phyloP scores from a whole-genome alignment of 2,888 invertebrate genomes.

The Melanostoma mellinum region DNA sequence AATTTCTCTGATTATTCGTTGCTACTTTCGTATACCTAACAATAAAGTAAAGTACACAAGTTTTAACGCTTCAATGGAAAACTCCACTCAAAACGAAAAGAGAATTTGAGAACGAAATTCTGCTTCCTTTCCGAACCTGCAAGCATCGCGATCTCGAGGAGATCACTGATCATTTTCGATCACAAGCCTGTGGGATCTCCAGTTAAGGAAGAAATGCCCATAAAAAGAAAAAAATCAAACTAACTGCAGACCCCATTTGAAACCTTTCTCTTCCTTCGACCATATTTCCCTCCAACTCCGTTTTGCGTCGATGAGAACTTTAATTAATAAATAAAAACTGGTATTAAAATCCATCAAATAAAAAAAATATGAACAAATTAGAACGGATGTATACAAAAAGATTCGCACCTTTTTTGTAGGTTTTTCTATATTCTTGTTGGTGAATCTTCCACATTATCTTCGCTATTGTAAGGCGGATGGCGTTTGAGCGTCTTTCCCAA shows the following conservation, averaged over 20 bases:
- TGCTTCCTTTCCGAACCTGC: too few relatives aligned
- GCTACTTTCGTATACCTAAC: too few relatives aligned
- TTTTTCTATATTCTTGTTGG: background rate
- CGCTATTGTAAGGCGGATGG: slow-evolving; percentile 32
- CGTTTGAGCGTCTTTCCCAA: slow-evolving; percentile 52
- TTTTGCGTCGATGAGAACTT: slow-evolving; percentile 9
- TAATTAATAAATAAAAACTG: background rate
- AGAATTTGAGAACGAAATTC: too few relatives aligned
- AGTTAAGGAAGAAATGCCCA: background rate
- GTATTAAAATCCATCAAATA: slow-evolving; percentile 23
- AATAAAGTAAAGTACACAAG: too few relatives aligned
- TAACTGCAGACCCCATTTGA: slow-evolving; percentile 36
- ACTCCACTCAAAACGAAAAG: too few relatives aligned
- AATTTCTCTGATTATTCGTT: too few relatives aligned
- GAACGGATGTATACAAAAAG: slow-evolving; percentile 56
- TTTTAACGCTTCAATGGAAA: too few relatives aligned
- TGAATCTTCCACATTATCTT: slow-evolving; percentile 36
- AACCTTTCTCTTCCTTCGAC: slow-evolving; percentile 48
- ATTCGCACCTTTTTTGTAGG: slow-evolving; percentile 46
- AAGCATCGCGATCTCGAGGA: too few relatives aligned
- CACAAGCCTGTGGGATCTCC: too few relatives aligned
- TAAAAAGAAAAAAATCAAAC: slow-evolving; percentile 19
- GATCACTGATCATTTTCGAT: too few relatives aligned
- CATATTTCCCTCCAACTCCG: background rate
- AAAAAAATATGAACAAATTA: slow-evolving; percentile 18